Evolutionary conservation across 64 coral and sea anemone genomes (phyloP).

Genomic region (Pocillopora verrucosa): DNA sequence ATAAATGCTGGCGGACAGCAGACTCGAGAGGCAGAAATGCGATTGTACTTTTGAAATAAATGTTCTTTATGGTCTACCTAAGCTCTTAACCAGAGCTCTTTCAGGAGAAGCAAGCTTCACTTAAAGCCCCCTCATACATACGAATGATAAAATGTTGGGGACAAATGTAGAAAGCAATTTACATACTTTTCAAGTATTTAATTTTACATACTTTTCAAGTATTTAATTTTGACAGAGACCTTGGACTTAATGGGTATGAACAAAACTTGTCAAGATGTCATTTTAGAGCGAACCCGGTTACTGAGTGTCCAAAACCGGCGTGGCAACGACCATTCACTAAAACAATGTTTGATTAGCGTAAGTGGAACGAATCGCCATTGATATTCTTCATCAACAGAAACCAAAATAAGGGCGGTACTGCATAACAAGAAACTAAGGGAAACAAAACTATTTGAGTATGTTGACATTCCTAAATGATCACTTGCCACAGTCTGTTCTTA

Average conservation of each 20-base stretch:
- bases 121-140: not conserved
- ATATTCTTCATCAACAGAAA: not conserved
- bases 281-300: not conserved
- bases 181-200: constrained; percentile 10
- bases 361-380: not conserved
- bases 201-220: constrained; percentile 11
- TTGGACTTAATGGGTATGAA: not conserved
- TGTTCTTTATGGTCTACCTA: too few relatives aligned
- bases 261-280: not conserved
- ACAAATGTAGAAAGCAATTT: not conserved
- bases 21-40: too few relatives aligned
- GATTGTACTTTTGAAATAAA: too few relatives aligned
- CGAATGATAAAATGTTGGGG: not conserved
- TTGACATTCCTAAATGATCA: constrained; percentile 15
- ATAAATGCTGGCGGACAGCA: too few relatives aligned
- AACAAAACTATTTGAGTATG: constrained; percentile 7
- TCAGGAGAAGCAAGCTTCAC: too few relatives aligned
- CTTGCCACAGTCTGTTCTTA: not conserved
- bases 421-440: not conserved
- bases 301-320: not conserved
- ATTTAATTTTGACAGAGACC: not conserved
- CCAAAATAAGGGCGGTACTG: not conserved
- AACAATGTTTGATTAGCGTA: not conserved
- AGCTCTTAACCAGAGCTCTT: too few relatives aligned
- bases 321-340: not conserved